These are phyloP conservation scores for Drosophila barbarae DNA, from an alignment of 2,888 invertebrate species.

Conservation along the genomic window DNA sequence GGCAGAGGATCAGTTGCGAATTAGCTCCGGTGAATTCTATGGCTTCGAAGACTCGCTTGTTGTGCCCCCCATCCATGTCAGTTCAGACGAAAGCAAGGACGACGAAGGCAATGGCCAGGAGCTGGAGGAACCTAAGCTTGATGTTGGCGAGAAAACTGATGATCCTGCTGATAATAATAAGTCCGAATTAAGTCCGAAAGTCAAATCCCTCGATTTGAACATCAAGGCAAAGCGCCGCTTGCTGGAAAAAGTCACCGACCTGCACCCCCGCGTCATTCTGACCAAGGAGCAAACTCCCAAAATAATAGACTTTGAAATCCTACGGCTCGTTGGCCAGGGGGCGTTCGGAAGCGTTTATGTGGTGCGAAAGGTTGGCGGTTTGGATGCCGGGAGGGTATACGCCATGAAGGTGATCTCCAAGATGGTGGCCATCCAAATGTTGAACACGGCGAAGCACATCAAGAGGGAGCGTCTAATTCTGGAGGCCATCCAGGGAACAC, in stretches of 20 bases:
- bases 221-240: fast-evolving
- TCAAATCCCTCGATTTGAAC: background rate
- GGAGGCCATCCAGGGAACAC: conserved; percentile 79
- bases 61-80: too few relatives aligned
- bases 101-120: background rate
- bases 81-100: background rate
- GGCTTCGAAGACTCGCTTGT: too few relatives aligned
- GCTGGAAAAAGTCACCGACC: background rate
- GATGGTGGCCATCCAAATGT: background rate
- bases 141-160: too few relatives aligned
- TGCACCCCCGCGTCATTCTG: background rate
- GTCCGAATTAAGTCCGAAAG: too few relatives aligned
- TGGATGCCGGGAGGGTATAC: background rate
- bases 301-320: background rate
- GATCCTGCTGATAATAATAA: too few relatives aligned
- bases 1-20: too few relatives aligned
- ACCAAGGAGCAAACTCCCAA: background rate
- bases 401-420: background rate
- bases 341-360: background rate
- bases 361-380: fast-evolving
- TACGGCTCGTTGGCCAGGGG: background rate
- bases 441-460: background rate
- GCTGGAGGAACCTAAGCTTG: too few relatives aligned
- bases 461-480: background rate
- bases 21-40: too few relatives aligned